Base-by-base conservation (phyloP, 2,797 vertebrate genomes). In the Dendrocincla tyrannina region DNA sequence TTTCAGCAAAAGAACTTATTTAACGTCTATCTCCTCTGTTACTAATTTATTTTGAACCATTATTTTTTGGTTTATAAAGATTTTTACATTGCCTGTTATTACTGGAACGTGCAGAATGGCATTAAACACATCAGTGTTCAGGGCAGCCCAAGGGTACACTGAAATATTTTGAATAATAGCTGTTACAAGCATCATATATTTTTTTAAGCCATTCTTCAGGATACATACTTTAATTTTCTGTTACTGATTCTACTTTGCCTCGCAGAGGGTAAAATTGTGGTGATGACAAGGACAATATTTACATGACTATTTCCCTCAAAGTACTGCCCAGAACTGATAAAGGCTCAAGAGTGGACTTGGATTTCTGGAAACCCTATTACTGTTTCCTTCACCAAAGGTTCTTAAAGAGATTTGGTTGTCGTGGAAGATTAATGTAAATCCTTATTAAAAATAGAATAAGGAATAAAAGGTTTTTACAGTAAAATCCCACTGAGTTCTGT, bases 381-480 rank as follows among this genome's bases (percentile, higher is more conserved):
- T 33, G 14, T 76, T 93, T 85, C 41, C 32, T 92, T 87, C 50
- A 50, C 35, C 50, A 66, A 62, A 89, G 59, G 63, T 75, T 93
- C 81, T 87, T 93, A 87, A 94, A 72, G 87, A 84, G 91, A 95
- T 87, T 85, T 87, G 33, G 78, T 82, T 93, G 81, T 67, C 39
- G 69, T 79, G 75, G 75, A 85, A 88, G 89, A 94, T 92, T 88
- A 86, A 74, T 9, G 5, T 42, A 95, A 95, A 91, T 81, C 89
- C 81, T 74, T 89, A 89, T 94, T 90, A 86, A 93, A 89, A 92
- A 74, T 17, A 83, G 76, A 93, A 80, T 74, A 59, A 88, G 64
- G 22, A 91, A 76, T 93, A 77, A 91, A 85, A 84, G 56, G 14
- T 24, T 75, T 94, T 91, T 80, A 52, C 33, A 60, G 24, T 76